Evolutionary conservation across 37 sponge, comb jelly and placozoan species (phyloP), one percentile per base, ranked within the genome.

Genomic region (Ianthella basta): DNA sequence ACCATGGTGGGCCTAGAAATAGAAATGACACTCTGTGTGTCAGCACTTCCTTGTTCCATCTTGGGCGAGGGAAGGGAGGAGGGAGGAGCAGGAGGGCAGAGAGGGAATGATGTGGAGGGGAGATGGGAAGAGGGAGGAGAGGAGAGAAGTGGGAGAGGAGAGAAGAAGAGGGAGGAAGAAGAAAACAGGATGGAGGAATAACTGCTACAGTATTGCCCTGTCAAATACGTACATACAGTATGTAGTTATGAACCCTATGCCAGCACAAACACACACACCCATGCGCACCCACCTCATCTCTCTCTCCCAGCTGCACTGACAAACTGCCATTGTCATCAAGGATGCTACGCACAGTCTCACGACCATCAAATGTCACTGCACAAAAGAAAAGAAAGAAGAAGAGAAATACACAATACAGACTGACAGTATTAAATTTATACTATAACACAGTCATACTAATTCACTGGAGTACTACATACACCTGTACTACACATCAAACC

Each of bases 1-100:
- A 80, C 85, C 15, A 69, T n/a, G 55, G 56, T 13, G 29, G 57
- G 53, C 41, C 83, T 82, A 44, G 87, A 87, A 16, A 70, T 82
- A 44, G 87, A 87, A 16, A 70, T 56, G 41, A 34, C 77, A 57
- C 74, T 82, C 82, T 16, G 81, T 60, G 39, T 36, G 27, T 36
- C 82, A 87, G 50, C 23, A 69, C 20, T 73, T 81, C 29, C 83
- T 8, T 0, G 88, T 38, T 27, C 81, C 87, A 15, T 0, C 19
- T 59, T 59, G 82, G 53, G 35, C 21, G 50, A 21, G 30, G 15
- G 37, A 65, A 34, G 83, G 20, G 82, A 57, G 32, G 82, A 37
- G 18, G 35, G 63, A 56, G 15, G 15, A 56, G 59, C 2, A 59
- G 80, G 27, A 35, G 35, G 34, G 72, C 16, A 30, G 72, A 29